Conservation (phyloP, 2,113 vertebrate species). For the Neomonachus schauinslandi region DNA sequence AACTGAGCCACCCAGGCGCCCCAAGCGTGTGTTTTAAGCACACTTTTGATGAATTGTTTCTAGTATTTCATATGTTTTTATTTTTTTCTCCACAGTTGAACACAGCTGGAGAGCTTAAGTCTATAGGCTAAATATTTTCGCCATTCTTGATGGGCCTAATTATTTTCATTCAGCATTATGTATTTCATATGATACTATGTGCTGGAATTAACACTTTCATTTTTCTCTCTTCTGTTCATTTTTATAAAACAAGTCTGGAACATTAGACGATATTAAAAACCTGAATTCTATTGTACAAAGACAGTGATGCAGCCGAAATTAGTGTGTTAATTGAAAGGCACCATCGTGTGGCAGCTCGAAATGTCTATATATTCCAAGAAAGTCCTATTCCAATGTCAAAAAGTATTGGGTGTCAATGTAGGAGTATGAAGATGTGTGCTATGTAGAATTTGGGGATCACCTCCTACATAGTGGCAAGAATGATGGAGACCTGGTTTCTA, state of each 20-base stretch:
- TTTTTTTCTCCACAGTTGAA: neutral
- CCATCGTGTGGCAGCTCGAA: neutral
- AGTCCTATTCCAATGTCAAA: neutral
- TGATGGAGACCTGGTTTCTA: neutral
- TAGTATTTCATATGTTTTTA: neutral
- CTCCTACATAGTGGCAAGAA: neutral
- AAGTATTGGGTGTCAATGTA: neutral
- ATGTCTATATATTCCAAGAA: neutral
- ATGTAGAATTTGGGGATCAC: neutral
- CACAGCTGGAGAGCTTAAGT: neutral
- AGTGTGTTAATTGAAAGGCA: neutral
- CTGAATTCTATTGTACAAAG: neutral
- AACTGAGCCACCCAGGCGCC: too few relatives aligned
- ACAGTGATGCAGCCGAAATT: neutral
- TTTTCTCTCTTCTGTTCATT: slow-evolving; percentile 24
- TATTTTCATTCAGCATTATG: slow-evolving; percentile 1
- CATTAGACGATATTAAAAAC: neutral
- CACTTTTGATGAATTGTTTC: neutral
- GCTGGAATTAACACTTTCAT: neutral
- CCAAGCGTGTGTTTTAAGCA: neutral
- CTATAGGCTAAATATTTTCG: neutral
- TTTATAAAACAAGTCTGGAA: neutral
- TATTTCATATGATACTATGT: neutral
- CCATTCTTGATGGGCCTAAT: neutral
- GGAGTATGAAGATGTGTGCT: neutral